A percentile compares a stretch with the other conserved stretches of the same genome.
phyloP scores from a whole-genome alignment of 2,113 vertebrate genomes.

The Acrocephalus kingi region DNA sequence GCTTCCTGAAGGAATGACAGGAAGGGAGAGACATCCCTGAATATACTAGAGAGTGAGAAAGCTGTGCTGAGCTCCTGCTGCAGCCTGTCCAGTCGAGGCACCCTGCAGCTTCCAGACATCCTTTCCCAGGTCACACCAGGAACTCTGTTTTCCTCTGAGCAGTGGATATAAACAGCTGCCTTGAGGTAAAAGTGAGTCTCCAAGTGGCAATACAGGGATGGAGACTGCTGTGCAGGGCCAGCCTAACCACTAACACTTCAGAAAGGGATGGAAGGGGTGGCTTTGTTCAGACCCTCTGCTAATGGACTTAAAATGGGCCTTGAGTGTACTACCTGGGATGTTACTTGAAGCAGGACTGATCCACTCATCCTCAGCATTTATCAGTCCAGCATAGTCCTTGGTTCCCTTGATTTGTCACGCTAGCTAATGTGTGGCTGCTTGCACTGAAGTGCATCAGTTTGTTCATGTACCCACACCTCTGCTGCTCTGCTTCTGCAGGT shows the following conservation, averaged over 20 bases:
- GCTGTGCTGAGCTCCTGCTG: neutral
- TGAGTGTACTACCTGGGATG: neutral
- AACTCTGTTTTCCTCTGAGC: neutral
- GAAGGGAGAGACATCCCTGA: neutral
- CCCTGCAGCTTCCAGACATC: neutral
- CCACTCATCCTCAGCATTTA: neutral
- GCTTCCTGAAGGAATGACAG: neutral
- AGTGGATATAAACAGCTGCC: neutral
- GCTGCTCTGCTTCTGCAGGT: neutral
- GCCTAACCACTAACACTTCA: neutral
- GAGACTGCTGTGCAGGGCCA: neutral
- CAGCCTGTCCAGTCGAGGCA: rapidly evolving
- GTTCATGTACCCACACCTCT: neutral
- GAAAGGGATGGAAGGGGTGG: neutral
- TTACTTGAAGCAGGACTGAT: neutral
- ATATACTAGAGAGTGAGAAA: neutral
- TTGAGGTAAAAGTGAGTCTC: neutral
- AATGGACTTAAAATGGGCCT: neutral
- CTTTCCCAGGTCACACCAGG: neutral
- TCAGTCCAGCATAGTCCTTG: neutral
- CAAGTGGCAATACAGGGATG: neutral
- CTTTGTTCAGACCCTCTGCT: neutral
- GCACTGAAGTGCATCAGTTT: neutral
- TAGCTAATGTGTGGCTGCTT: neutral
- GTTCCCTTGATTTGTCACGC: rapidly evolving